Base-by-base conservation (phyloP, 2,888 invertebrate species). In the Andrena camellia region DNA sequence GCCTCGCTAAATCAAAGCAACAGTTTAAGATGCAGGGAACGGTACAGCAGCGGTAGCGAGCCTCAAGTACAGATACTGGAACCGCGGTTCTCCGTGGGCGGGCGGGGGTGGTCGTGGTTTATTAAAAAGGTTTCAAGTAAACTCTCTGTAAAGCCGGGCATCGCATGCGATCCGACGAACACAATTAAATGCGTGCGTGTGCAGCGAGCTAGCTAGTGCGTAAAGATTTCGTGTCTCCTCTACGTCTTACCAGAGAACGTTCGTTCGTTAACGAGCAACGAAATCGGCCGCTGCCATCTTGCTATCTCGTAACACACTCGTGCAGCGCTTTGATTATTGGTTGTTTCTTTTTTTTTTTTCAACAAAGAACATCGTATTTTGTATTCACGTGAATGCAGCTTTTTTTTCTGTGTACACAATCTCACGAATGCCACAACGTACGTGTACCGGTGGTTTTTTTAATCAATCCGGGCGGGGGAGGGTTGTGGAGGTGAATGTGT, bases 281-380 rank as follows among this genome's bases (percentile, higher is more conserved):
- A 89, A 86, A 88, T 86, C 88, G 91, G 94, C 95, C 95, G 94
- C 95, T 94, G 95, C 95, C 95, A 95, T 95, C 95, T 95, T 95
- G 95, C 95, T 94, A 94, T 94, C 94, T 94, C 94, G 92, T 92
- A 89, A 89, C 90, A 90, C 88, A 88, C 90, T 90, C 86, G 87
- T 89, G 83, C 84, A 82, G 86, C 85, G 78, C 81, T 80, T 77
- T 86, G 63, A 71, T 64, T 71, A 78, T 78, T 66, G 66, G 52
- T 54, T 35, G 57, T 64, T 68, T 50, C 72, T 63, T 81, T 78
- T 42, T 42, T 42, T 42, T 42, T 35, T 35, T 60, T 60, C 31
- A 31, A 31, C 29, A 42, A 54, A 76, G 71, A 77, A 72, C 72
- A 72, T 64, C 64, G 77, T 72, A 62, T 29, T 75, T 69, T 60